These are phyloP conservation scores for Halocaridina rubra DNA, from an alignment of 2,888 invertebrate species.

Conservation along the genomic window DNA sequence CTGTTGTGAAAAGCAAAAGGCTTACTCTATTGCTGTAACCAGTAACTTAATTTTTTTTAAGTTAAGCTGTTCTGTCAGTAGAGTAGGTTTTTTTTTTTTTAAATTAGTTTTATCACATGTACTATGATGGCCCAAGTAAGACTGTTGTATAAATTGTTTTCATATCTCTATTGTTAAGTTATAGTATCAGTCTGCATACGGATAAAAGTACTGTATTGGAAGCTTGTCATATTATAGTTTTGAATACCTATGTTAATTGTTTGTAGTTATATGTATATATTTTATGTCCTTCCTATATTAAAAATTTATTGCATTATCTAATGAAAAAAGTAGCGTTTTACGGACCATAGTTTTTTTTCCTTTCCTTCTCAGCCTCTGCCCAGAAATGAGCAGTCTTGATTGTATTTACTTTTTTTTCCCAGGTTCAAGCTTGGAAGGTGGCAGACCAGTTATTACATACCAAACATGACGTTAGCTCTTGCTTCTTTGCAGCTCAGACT, in stretches of 20 bases:
- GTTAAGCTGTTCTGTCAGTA: too few relatives aligned
- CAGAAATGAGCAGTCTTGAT: neutral
- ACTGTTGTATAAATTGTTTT: too few relatives aligned
- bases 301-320: neutral
- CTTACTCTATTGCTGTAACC: too few relatives aligned
- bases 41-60: too few relatives aligned
- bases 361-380: neutral
- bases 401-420: conserved; percentile 64
- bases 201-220: neutral
- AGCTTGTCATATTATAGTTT: too few relatives aligned
- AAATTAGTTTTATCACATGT: too few relatives aligned
- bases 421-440: conserved; percentile 97
- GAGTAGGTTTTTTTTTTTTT: too few relatives aligned
- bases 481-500: conserved; percentile 98
- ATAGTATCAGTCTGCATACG: too few relatives aligned
- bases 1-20: too few relatives aligned
- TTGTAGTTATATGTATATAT: neutral
- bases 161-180: too few relatives aligned
- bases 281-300: neutral
- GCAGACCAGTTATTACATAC: conserved; percentile 92
- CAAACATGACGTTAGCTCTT: conserved; percentile 89
- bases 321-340: neutral
- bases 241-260: neutral
- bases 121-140: too few relatives aligned
- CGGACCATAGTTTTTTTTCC: neutral